These are phyloP conservation scores for Marisa cornuarietis DNA, from an alignment of 1,140 invertebrate genomes.

Conservation along the genomic window DNA sequence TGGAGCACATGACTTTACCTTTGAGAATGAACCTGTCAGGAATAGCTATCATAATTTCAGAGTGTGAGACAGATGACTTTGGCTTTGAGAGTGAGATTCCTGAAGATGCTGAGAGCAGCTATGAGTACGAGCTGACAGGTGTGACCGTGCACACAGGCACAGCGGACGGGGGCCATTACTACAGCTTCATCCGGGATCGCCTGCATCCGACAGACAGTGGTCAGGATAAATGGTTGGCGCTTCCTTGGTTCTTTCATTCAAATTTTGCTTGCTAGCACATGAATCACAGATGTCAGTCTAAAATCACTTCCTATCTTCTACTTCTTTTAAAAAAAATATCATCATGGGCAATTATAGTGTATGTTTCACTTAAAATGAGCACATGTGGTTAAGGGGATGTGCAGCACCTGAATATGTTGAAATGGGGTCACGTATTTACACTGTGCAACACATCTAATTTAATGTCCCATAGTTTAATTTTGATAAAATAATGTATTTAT, in stretches of 20 bases:
- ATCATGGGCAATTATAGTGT: no score
- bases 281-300: background rate
- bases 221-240: constrained; percentile 81
- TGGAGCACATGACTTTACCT: constrained; percentile 1
- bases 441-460: no score
- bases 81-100: constrained; percentile 24
- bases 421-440: no score
- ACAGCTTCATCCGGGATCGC: constrained; percentile 90
- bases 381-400: no score
- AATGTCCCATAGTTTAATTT: no score
- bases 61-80: constrained; percentile 15
- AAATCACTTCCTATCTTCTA: background rate
- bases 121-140: constrained; percentile 91
- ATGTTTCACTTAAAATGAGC: no score
- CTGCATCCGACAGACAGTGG: constrained; percentile 62
- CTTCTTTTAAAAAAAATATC: no score
- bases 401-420: no score
- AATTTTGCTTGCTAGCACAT: background rate
- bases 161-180: constrained; percentile 96
- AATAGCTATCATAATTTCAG: background rate
- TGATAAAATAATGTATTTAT: no score
- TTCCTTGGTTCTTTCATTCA: background rate
- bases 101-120: constrained; percentile 67
- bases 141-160: constrained; percentile 97
- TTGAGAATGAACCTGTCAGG: no score